phyloP scores from a whole-genome alignment of 2,797 vertebrate genomes.

The Novumbra hubbsi region DNA sequence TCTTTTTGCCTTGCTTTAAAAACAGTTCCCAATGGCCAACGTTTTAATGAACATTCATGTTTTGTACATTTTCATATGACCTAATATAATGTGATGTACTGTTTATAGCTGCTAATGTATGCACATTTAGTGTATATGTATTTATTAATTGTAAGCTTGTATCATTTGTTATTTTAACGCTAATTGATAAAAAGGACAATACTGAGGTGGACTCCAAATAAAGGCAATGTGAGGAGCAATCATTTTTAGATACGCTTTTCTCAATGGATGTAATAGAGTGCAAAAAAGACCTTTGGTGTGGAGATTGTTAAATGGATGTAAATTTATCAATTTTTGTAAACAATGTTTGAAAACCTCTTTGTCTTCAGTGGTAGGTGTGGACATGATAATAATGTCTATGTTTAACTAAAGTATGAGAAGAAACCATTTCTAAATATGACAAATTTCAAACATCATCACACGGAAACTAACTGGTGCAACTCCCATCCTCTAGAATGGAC shows the following conservation, averaged over 20 bases:
- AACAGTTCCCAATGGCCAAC: conserved; percentile 80
- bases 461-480: conserved; percentile 88
- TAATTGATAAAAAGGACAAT: conserved; percentile 73
- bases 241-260: conserved; percentile 76
- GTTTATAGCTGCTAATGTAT: conserved; percentile 96
- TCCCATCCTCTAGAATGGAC: conserved; percentile 70
- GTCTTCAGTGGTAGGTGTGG: conserved; percentile 81
- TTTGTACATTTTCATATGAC: conserved; percentile 99
- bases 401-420: conserved; percentile 69
- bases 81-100: conserved; percentile 95
- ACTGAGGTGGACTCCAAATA: conserved; percentile 45
- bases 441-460: conserved; percentile 88
- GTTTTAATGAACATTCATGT: conserved; percentile 91
- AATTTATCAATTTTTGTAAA: conserved; percentile 87
- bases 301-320: conserved; percentile 85
- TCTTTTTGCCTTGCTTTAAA: conserved; percentile 91
- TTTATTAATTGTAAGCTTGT: conserved; percentile 84
- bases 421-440: conserved; percentile 71
- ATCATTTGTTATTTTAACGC: conserved; percentile 85
- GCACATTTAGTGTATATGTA: conserved; percentile 93
- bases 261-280: conserved; percentile 70
- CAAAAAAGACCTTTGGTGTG: conserved; percentile 76
- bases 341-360: conserved; percentile 79
- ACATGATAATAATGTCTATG: conserved; percentile 79
- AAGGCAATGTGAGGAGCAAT: conserved; percentile 62